A percentile compares a stretch with the other conserved stretches of the same genome.
Evolutionary conservation across 2,113 vertebrate genomes (phyloP).

Genomic region (Puma concolor): DNA sequence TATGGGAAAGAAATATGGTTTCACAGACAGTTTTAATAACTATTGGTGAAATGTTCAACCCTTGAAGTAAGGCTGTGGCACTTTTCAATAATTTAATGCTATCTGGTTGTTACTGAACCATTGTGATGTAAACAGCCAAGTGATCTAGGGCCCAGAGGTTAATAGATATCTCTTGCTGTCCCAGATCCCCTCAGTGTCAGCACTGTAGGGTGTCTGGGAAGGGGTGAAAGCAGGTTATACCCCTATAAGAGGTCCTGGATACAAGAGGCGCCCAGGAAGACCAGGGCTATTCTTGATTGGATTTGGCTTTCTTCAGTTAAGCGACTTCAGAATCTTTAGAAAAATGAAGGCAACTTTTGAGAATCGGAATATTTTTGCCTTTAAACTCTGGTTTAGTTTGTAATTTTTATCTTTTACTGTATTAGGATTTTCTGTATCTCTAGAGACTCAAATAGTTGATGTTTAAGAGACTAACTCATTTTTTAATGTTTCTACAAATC

Average conservation of each 20-base stretch:
- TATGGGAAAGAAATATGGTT: not conserved
- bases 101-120: not conserved
- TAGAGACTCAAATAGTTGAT: constrained; percentile 19
- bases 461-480: not conserved
- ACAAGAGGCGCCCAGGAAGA: not conserved
- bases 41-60: not conserved
- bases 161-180: not conserved
- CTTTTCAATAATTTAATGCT: not conserved
- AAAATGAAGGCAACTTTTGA: constrained; percentile 23
- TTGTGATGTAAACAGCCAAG: not conserved
- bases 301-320: not conserved
- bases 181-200: not conserved
- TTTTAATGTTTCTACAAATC: constrained; percentile 45
- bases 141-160: not conserved
- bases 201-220: not conserved
- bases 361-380: not conserved
- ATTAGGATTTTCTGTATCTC: not conserved
- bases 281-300: not conserved
- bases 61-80: not conserved
- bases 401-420: not conserved
- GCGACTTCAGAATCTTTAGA: not conserved
- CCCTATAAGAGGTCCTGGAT: not conserved
- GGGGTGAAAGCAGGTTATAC: not conserved
- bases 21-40: not conserved
- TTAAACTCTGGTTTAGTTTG: not conserved